A percentile compares a stretch with the other conserved stretches of the same genome.
Conservation (phyloP, 2,888 invertebrate species). For the Dusona sp. region DNA sequence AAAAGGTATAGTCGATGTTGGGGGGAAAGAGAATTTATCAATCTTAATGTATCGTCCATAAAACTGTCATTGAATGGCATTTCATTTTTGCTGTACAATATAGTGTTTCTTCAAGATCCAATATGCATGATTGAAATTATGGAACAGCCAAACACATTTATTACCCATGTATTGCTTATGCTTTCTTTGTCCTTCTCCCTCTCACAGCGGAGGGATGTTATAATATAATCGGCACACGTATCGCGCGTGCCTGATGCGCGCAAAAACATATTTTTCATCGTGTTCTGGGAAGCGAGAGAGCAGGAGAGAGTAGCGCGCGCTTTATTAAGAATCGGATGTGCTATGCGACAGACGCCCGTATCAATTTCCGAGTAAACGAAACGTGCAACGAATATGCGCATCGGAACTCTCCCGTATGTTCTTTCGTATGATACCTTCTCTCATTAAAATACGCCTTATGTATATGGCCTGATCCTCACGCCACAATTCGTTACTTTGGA, state of each 20-base stretch:
- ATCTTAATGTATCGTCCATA: background rate
- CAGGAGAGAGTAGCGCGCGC: slow-evolving; percentile 53
- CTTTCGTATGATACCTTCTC: slow-evolving; percentile 27
- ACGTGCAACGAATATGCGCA: slow-evolving; percentile 81
- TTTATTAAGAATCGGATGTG: slow-evolving; percentile 74
- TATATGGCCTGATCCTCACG: slow-evolving; percentile 33
- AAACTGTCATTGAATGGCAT: slow-evolving; percentile 9
- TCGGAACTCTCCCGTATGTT: slow-evolving; percentile 48
- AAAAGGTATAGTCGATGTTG: background rate
- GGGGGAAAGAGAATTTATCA: slow-evolving; percentile 1
- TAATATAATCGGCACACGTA: slow-evolving; percentile 84
- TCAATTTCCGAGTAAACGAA: slow-evolving; percentile 75
- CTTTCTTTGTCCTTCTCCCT: slow-evolving; percentile 10
- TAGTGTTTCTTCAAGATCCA: background rate
- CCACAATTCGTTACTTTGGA: slow-evolving; percentile 73
- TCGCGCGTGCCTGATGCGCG: slow-evolving; percentile 78
- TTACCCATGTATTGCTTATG: slow-evolving; percentile 10
- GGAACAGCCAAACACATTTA: slow-evolving; percentile 5
- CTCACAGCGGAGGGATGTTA: slow-evolving; percentile 64
- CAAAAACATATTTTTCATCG: slow-evolving; percentile 82
- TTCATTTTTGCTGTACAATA: background rate
- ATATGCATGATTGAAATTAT: background rate
- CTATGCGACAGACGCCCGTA: slow-evolving; percentile 73
- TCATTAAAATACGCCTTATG: slow-evolving; percentile 48
- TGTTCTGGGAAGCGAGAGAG: slow-evolving; percentile 79